Conservation (phyloP, 1,140 invertebrate species). For the Vanessa tameamea region DNA sequence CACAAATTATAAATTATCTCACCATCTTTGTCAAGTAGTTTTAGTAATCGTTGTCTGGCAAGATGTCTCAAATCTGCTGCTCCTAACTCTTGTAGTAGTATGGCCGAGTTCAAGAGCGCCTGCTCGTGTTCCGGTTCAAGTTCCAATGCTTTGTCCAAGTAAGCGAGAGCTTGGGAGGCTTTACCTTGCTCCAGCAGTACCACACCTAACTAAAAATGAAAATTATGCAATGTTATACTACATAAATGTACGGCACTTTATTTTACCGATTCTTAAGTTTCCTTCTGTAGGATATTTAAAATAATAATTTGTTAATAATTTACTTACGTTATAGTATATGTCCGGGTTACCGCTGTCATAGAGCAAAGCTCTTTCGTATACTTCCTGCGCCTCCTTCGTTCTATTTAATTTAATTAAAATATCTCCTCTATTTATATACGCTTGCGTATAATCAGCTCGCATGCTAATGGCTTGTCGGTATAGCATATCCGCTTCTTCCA, state of each 20-base stretch:
- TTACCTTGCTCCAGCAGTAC: conserved; percentile 96
- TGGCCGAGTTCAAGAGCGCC: conserved; percentile 96
- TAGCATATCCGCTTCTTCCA: conserved; percentile 96
- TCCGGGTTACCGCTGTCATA: conserved; percentile 98
- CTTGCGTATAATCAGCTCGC: conserved; percentile 97
- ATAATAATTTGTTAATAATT: conserved; percentile 1
- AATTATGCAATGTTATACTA: background rate
- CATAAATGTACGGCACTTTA: too few species aligned
- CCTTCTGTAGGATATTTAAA: too few species aligned
- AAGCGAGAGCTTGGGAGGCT: conserved; percentile 92
- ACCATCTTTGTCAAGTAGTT: conserved; percentile 89
- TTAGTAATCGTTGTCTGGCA: conserved; percentile 89
- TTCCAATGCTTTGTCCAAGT: conserved; percentile 95
- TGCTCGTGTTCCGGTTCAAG: conserved; percentile 97
- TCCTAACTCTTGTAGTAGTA: conserved; percentile 94
- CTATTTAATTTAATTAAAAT: conserved; percentile 97
- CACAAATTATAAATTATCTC: conserved; percentile 26
- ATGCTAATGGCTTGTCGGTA: conserved; percentile 97
- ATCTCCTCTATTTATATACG: conserved; percentile 98
- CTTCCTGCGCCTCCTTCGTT: conserved; percentile 96
- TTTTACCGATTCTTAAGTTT: too few species aligned
- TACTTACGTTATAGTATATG: conserved; percentile 96
- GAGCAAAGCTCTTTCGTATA: conserved; percentile 95
- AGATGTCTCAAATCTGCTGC: conserved; percentile 88
- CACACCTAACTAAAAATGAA: conserved; percentile 85